Conservation (phyloP, 2,888 invertebrate genomes). For the Congeria kusceri region DNA sequence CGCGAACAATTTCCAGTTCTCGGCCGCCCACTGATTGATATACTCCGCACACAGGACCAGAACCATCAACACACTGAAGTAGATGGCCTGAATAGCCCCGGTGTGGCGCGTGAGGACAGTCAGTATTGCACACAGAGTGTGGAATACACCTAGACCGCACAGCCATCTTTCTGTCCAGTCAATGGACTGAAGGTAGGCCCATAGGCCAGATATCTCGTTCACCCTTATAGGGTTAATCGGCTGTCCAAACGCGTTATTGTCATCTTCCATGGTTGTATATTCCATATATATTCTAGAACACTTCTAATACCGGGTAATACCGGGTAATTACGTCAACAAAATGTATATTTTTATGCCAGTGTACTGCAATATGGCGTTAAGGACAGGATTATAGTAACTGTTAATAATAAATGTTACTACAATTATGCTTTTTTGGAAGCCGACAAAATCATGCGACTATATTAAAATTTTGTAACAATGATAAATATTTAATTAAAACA, state of each 20-base stretch:
- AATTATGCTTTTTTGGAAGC: no score
- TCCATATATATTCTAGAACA: no score
- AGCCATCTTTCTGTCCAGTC: constrained; percentile 82
- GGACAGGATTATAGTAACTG: no score
- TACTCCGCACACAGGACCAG: constrained; percentile 95
- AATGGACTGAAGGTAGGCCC: constrained; percentile 58
- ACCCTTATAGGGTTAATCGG: constrained; percentile 54
- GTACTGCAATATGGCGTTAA: no score
- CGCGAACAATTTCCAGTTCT: constrained; percentile 94
- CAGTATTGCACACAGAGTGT: constrained; percentile 69
- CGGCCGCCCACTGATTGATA: constrained; percentile 95
- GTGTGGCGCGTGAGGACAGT: constrained; percentile 67
- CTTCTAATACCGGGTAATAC: no score
- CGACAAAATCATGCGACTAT: no score
- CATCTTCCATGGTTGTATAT: no score
- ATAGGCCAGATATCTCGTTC: constrained; percentile 61
- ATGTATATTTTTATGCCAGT: no score
- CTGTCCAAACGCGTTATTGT: constrained; percentile 21
- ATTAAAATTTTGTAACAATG: no score
- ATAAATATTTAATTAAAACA: no score
- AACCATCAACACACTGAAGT: constrained; percentile 87
- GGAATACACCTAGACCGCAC: constrained; percentile 74
- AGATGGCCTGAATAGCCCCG: constrained; percentile 59
- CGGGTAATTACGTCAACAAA: no score
- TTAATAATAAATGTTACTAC: no score